Percentiles rank a stretch among this genome's conserved stretches.
Evolutionary conservation across 2,113 vertebrate species (phyloP).

Genomic region (Carlito syrichta): DNA sequence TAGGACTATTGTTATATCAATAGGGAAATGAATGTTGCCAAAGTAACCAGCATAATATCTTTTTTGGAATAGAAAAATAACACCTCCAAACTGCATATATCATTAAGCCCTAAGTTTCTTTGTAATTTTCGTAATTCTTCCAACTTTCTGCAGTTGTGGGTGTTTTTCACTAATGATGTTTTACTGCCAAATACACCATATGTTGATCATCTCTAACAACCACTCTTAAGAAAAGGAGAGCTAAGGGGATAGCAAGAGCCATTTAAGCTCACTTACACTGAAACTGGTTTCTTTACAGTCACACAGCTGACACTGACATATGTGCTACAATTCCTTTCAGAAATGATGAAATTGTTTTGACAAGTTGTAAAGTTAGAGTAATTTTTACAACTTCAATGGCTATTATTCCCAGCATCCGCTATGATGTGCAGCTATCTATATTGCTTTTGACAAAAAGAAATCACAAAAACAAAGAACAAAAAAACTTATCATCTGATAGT

Average conservation of each 20-base stretch:
- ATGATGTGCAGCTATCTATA: neutral
- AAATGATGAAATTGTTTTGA: conserved; percentile 25
- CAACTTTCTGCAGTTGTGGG: conserved; percentile 47
- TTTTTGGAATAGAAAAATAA: neutral
- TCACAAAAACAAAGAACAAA: neutral
- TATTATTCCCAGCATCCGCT: neutral
- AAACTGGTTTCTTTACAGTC: neutral
- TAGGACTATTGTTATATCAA: neutral
- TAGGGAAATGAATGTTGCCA: neutral
- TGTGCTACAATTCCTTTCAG: neutral
- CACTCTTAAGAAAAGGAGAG: neutral
- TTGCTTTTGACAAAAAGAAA: neutral
- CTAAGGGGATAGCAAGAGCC: neutral
- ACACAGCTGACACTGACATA: neutral
- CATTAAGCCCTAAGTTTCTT: neutral
- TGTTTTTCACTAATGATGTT: conserved; percentile 59
- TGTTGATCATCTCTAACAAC: conserved; percentile 45
- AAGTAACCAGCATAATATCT: neutral
- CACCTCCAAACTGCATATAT: neutral
- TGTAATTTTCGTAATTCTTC: conserved; percentile 26
- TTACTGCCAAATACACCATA: conserved; percentile 54
- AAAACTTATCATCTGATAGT: neutral
- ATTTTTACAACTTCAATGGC: neutral
- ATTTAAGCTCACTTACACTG: neutral
- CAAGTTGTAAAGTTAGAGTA: neutral